Base-by-base conservation (phyloP, 2,797 vertebrate genomes). In the Aselliscus stoliczkanus region DNA sequence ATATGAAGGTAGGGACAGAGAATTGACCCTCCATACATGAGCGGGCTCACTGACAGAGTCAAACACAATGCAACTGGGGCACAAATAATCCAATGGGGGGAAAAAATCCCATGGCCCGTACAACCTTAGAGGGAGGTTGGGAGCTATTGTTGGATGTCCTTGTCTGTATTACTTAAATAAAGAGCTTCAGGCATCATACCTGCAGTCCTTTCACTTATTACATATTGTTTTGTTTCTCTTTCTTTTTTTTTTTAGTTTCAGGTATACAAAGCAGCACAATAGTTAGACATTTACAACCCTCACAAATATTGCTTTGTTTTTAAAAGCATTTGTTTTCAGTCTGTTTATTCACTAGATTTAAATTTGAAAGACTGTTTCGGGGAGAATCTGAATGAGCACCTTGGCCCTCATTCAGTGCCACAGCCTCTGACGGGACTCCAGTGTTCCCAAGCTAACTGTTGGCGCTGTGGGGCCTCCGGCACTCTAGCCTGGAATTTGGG, bases 101-200 rank as follows among this genome's bases (percentile, higher is more conserved):
- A 47, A 70, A 31, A 31, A 17, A 50, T 18, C 7, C 2, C 0
- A 15, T 3, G 3, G 9, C 0, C 13, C 21, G 1, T 8, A 10
- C 6, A 9, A 2, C 20, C 3, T 44, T 7, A 67, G 42, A 12
- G 3, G 21, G 21, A 60, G 27, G 10, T 42, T 27, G 7, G 21
- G 42, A 75, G 7, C 5, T 31, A 1, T 11, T 44, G 52, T 7
- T 60, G 2, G 4, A 62, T 31, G 10, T 14, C 31, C 6, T 42
- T 42, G 42, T 42, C 42, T 42, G 0, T 27, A 42, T 44, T n/a
- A 47, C 15, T 39, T n/a, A 15, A 27, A 25, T 8, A 69, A 80
- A 39, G 11, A 60, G 9, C 13, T 70, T 75, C 25, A 18, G 1
- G 7, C 1, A 34, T 29, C 17, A 39, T 0, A 82, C 13, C 11